Base-by-base conservation (phyloP, 2,888 invertebrate genomes). In the Xestia c-nigrum region DNA sequence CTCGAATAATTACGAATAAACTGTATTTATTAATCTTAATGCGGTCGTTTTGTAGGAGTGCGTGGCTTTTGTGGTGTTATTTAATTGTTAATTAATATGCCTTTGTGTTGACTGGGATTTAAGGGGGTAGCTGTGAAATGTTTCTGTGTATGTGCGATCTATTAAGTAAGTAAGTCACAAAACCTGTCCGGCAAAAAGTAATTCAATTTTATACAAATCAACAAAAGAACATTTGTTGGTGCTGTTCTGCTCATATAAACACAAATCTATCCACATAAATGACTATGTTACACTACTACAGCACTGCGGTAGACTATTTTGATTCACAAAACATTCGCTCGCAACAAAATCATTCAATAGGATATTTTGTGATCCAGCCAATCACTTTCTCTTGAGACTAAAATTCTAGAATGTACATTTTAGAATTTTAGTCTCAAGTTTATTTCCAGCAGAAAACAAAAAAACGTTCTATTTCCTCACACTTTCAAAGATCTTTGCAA, bases 21-120 rank as follows among this genome's bases (percentile, higher is more conserved):
- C 76, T 83, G 74, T 77, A 86, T 77, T 88, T 83, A 81, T 87
- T 81, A 78, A 85, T 78, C 69, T 81, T 81, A 79, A 87, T 87
- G 83, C 43, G 77, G 78, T 82, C 66, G 66, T 81, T 85, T 47
- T 47, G 77, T 72, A 71, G 52, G 64, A 63, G 59, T 74, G 43
- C 52, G 31, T 72, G 71, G 85, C 59, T 86, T 80, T 77, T 80
- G 74, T 73, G 74, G 64, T 40, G 72, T 79, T 84, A 76, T 76
- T 69, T 46, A 66, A 50, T 82, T 80, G 73, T 76, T 71, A 52
- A 72, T 80, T 69, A 68, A 72, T 55, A 61, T 72, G 59, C 59
- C 7, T 82, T 57, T 71, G 50, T 65, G 59, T 61, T 47, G 52
- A 31, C 9, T 12, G 59, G 43, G 24, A 71, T 64, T 72, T 59